Base-by-base conservation (phyloP, 35 echinoderm and acorn worm genomes). In the Hemicentrotus pulcherrimus region DNA sequence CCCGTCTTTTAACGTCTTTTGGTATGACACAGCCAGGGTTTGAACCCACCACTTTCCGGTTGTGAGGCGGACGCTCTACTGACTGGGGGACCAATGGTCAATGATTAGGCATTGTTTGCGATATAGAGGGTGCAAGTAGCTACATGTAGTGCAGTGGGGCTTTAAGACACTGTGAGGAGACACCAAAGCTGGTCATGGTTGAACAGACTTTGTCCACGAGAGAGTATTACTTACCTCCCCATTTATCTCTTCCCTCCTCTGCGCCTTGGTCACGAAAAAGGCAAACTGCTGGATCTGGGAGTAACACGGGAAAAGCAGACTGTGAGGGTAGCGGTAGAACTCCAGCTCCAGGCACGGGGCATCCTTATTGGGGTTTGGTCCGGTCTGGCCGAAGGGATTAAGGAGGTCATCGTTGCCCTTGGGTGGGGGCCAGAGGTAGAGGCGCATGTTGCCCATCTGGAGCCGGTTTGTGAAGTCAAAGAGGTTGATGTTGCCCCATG, bases 401-500 rank as follows among this genome's bases (percentile, higher is more conserved):
- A 99, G 95, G 16, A 99, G 96, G 65, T 97, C 97, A 46, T 99
- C 98, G 47, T 95, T 94, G 28, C 97, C 98, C 65, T 99, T 96
- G 32, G 98, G 98, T 12, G 96, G 97, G 16, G 98, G 97, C 98
- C 98, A 99, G 52, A 99, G 96, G 78, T 97, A 99, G 47, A 99
- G 91, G n/a, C 98, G 95, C 86, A 98, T 96, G 92, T 97, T 99
- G 15, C 98, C 98, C 33, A 96, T 95, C 86, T 99, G 98, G 12
- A 99, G 95, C 93, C 97, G 95, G 94, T 99, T 99, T 18, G 96
- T 97, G 94, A 98, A 99, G 95, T 99, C 98, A 94, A 98, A 99
- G 14, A 99, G 86, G 88, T 99, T 99, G 65, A 99, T 91, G 91
- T 99, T 99, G 65, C 98, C 98, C 97, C 97, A 99, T 2, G 98